Evolutionary conservation across 2,888 invertebrate genomes (phyloP).

Genomic region (Chymomyza fuscimana): DNA sequence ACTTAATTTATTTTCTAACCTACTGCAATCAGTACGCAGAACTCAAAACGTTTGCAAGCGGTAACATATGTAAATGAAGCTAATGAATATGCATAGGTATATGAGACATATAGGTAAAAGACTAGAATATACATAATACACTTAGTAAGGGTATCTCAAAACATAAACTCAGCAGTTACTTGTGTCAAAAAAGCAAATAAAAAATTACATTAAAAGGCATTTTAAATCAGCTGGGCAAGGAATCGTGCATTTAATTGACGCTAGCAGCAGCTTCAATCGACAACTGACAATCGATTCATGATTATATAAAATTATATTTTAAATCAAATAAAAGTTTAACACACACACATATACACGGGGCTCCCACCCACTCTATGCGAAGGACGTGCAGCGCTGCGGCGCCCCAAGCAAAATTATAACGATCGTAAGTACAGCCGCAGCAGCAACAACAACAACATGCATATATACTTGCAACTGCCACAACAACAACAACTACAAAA

Average conservation of each 20-base stretch:
- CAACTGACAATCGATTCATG: slow-evolving; percentile 41
- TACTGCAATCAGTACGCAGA: no score
- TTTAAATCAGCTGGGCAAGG: slow-evolving; percentile 23
- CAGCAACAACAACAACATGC: slow-evolving; percentile 5
- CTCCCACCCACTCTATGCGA: slow-evolving; percentile 65
- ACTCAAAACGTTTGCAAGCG: no score
- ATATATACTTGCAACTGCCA: slow-evolving; percentile 8
- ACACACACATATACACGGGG: slow-evolving; percentile 43
- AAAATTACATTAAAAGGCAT: slow-evolving; percentile 64
- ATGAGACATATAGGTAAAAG: no score
- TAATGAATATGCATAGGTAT: no score
- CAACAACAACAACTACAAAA: slow-evolving; percentile 8
- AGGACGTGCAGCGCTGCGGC: slow-evolving; percentile 67
- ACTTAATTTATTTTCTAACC: no score
- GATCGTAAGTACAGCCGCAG: slow-evolving; percentile 51
- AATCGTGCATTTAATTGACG: slow-evolving; percentile 72
- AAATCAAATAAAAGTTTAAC: slow-evolving; percentile 67
- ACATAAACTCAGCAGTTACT: neutral
- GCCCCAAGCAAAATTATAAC: slow-evolving; percentile 66
- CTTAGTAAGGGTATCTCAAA: neutral
- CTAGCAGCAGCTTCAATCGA: slow-evolving; percentile 42
- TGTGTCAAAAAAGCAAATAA: slow-evolving; percentile 21
- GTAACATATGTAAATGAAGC: no score
- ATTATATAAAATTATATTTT: slow-evolving; percentile 74
- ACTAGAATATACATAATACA: neutral